phyloP scores from a whole-genome alignment of 2,113 vertebrate genomes.

The Esox niger region DNA sequence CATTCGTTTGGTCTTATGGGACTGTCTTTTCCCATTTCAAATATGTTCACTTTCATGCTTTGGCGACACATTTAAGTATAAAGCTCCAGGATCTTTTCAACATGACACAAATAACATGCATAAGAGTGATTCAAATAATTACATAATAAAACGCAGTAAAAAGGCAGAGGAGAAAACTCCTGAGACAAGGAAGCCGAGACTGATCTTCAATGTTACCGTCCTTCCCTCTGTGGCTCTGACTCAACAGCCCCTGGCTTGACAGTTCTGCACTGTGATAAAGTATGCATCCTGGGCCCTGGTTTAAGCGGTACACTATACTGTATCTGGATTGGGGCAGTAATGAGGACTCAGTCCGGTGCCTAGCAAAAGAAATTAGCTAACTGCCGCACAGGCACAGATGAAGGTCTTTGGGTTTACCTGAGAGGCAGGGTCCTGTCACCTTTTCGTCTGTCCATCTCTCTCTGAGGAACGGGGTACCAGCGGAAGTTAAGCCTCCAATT shows the following conservation, averaged over 20 bases:
- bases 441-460: constrained; percentile 97
- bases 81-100: no score
- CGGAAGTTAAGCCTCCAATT: constrained; percentile 99
- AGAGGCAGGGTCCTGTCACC: constrained; percentile 94
- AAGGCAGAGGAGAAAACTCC: no score
- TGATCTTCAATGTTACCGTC: constrained; percentile 1
- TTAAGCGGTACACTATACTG: no score
- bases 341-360: no score
- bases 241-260: neutral
- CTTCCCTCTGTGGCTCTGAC: neutral
- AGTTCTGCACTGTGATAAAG: neutral
- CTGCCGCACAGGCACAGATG: constrained; percentile 2
- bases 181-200: no score
- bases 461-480: constrained; percentile 96
- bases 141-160: no score
- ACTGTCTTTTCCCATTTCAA: neutral
- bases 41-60: no score
- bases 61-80: no score
- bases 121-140: no score
- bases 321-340: no score
- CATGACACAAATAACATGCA: no score
- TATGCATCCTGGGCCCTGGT: no score
- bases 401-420: constrained; percentile 70
- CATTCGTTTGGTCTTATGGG: constrained; percentile 5
- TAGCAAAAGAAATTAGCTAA: neutral